phyloP scores from a whole-genome alignment of 2,888 invertebrate genomes.

The Harpalus rufipes region DNA sequence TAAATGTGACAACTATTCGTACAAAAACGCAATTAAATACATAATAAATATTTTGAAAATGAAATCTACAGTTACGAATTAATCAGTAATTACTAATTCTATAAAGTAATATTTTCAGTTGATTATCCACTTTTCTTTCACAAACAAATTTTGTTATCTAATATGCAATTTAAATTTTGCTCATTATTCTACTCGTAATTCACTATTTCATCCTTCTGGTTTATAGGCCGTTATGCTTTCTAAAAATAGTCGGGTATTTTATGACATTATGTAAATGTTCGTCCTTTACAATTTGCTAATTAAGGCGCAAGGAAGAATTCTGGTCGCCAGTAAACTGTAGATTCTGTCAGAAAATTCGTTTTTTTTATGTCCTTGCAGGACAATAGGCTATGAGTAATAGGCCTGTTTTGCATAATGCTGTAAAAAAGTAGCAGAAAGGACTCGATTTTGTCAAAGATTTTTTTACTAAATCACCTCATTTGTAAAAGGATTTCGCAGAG shows the following conservation, averaged over 20 bases:
- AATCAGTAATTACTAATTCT: too few relatives aligned
- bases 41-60: too few relatives aligned
- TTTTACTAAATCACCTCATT: slow-evolving; percentile 14
- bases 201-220: not conserved
- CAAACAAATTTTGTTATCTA: not conserved
- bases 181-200: not conserved
- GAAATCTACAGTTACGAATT: too few relatives aligned
- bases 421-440: slow-evolving; percentile 29
- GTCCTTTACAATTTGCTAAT: slow-evolving; percentile 2
- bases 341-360: slow-evolving; percentile 25
- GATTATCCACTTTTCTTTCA: too few relatives aligned
- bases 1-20: too few relatives aligned
- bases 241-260: not conserved
- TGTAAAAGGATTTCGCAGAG: not conserved
- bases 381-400: slow-evolving; percentile 24
- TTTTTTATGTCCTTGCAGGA: slow-evolving; percentile 31
- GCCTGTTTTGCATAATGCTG: slow-evolving; percentile 32
- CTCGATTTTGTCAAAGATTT: slow-evolving; percentile 28
- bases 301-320: not conserved
- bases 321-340: not conserved
- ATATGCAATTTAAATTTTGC: not conserved
- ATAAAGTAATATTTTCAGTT: too few relatives aligned
- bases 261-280: slow-evolving; percentile 6
- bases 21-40: too few relatives aligned
- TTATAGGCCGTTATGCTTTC: not conserved